These are phyloP conservation scores for Cryptus armator DNA, from an alignment of 2,888 invertebrate species.

Conservation along the genomic window DNA sequence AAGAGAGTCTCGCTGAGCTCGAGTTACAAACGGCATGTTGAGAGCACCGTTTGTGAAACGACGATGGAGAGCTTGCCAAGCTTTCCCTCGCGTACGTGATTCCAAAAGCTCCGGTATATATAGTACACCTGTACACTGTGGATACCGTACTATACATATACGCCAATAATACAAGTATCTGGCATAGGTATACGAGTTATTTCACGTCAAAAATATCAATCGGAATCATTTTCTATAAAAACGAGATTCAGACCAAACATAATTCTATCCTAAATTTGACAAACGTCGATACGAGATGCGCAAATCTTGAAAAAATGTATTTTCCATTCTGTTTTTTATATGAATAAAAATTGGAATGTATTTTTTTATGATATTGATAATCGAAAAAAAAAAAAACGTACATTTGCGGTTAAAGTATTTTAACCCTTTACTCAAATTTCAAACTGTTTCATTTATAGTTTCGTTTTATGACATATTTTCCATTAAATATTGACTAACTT, in stretches of 20 bases:
- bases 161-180: not conserved
- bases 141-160: not conserved
- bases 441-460: no score
- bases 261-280: not conserved
- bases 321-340: not conserved
- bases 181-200: not conserved
- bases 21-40: conserved; percentile 22
- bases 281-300: no score
- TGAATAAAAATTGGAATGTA: not conserved
- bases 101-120: not conserved
- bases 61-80: conserved; percentile 5
- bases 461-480: no score
- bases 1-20: conserved; percentile 32
- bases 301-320: no score
- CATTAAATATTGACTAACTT: no score
- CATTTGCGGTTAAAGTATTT: no score
- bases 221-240: not conserved
- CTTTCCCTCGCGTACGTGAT: not conserved
- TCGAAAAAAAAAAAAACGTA: not conserved
- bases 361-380: not conserved
- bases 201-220: not conserved
- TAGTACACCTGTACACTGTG: not conserved
- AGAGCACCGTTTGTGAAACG: conserved; percentile 18
- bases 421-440: no score
- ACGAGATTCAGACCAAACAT: not conserved